Conservation (phyloP, 2,113 vertebrate species). For the Carassius gibelio region DNA sequence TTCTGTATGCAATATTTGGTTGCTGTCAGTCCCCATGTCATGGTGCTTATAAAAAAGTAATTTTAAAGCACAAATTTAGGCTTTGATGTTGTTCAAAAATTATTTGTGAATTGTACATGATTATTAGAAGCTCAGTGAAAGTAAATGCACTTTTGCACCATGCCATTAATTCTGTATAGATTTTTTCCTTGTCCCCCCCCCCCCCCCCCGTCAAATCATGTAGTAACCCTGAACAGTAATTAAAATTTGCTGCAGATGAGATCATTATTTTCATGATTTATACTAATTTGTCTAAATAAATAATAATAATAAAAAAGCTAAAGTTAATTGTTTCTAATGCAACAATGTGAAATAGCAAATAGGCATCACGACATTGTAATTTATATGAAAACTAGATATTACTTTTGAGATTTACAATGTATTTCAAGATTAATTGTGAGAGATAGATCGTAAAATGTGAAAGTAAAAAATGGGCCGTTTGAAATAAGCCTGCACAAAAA, state of each 20-base stretch:
- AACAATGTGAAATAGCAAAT: background rate
- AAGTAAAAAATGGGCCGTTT: background rate
- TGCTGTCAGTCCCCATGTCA: background rate
- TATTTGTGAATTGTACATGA: background rate
- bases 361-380: background rate
- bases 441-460: background rate
- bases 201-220: background rate
- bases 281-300: background rate
- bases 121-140: constrained; percentile 11
- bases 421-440: background rate
- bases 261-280: background rate
- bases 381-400: background rate
- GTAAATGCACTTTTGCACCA: constrained; percentile 41
- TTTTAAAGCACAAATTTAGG: constrained; percentile 17
- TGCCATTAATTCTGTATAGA: background rate
- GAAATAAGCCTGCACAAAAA: background rate
- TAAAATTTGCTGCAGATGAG: background rate
- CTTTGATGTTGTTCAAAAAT: background rate
- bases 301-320: background rate
- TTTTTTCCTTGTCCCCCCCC: background rate
- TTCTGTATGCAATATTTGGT: constrained; percentile 28
- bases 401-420: background rate
- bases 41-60: background rate
- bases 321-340: background rate
- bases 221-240: background rate